Evolutionary conservation across 2,888 invertebrate species (phyloP).

Genomic region (Dicranocentrus wangi): DNA sequence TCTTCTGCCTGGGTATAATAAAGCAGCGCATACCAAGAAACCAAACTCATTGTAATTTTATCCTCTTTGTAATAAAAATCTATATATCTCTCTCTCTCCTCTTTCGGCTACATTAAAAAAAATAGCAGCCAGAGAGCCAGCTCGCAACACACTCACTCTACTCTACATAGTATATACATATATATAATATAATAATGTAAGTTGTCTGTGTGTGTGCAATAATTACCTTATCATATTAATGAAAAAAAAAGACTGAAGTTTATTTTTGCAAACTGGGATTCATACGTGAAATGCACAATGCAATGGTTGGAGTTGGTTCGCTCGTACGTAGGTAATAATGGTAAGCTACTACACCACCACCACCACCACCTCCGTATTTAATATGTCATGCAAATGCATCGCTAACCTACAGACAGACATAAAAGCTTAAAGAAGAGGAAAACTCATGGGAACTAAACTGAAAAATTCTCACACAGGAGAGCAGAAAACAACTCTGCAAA

Average conservation of each 20-base stretch:
- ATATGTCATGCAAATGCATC: conserved; percentile 45
- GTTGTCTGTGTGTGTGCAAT: too few relatives aligned
- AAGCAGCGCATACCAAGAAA: too few relatives aligned
- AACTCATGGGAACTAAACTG: conserved; percentile 38
- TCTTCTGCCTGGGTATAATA: too few relatives aligned
- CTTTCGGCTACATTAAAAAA: conserved; percentile 7
- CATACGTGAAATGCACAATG: not conserved
- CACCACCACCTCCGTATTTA: too few relatives aligned
- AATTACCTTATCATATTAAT: conserved; percentile 10
- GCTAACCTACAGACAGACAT: conserved; percentile 45
- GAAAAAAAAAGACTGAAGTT: not conserved
- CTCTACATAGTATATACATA: not conserved
- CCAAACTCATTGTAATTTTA: not conserved
- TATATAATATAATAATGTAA: too few relatives aligned
- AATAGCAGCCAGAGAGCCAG: too few relatives aligned
- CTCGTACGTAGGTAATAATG: too few relatives aligned
- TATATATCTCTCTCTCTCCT: not conserved
- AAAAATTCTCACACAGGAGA: conserved; percentile 16
- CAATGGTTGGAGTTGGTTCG: too few relatives aligned
- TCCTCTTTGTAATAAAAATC: not conserved
- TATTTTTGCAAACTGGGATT: not conserved
- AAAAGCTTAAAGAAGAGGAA: conserved; percentile 6
- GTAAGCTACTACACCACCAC: too few relatives aligned
- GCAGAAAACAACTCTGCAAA: too few relatives aligned
- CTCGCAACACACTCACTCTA: too few relatives aligned